Evolutionary conservation across 2,888 invertebrate species (phyloP), one percentile per base, ranked within the genome.

Genomic region (Scaptomyza polygonia): DNA sequence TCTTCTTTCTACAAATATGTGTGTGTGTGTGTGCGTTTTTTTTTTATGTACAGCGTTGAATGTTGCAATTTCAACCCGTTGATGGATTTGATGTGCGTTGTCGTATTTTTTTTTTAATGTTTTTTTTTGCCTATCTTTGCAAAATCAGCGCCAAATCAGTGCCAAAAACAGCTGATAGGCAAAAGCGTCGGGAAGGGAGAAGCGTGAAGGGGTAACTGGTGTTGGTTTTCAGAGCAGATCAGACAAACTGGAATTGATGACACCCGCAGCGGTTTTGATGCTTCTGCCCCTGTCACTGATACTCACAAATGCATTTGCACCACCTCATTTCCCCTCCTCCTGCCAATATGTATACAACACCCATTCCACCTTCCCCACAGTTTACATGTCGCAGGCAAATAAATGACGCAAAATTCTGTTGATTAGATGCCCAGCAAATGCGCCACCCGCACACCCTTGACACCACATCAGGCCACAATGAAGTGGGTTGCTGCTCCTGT

Each of bases 1-100:
- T 3, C n/a, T n/a, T 6, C 32, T 27, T 34, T 16, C 16, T n/a
- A n/a, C 34, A n/a, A 1, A 14, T 34, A 34, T 36, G 3, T 16
- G 9, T 9, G 21, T 8, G 59, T n/a, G n/a, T n/a, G n/a, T n/a
- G n/a, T n/a, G n/a, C n/a, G n/a, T n/a, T 43, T 62, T 69, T 67
- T 71, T 64, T 54, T 53, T 43, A 27, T 48, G 49, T 56, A 69
- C 56, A 43, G 61, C 69, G 80, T 74, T 84, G 84, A 84, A 84
- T 81, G 82, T 69, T 87, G 82, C 87, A 85, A 83, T 83, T 87
- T 83, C 79, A 83, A 85, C 87, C 82, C 87, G 87, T 85, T 87
- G 87, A 87, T 87, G 87, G 87, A 83, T 87, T 84, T 86, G 75
- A 80, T 80, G 64, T 27, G 42, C 34, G 63, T 43, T 51, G 30